Conservation (phyloP, 2,797 vertebrate genomes). For the Peromyscus attwateri region DNA sequence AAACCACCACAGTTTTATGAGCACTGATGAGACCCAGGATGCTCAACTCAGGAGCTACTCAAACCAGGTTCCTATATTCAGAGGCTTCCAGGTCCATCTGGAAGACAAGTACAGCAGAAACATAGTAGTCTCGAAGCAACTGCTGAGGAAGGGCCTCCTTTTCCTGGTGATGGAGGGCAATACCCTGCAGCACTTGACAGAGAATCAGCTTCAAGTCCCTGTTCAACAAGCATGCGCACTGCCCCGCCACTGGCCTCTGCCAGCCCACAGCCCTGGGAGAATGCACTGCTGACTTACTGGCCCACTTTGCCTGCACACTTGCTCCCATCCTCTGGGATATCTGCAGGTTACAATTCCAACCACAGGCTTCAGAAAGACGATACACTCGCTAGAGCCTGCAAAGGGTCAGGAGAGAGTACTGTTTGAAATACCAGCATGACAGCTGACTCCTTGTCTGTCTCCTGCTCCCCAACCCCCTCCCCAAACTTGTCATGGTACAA, state of each 20-base stretch:
- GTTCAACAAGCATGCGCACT: not conserved
- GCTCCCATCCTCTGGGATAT: conserved; percentile 58
- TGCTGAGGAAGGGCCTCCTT: conserved; percentile 2
- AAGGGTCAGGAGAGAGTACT: conserved; percentile 83
- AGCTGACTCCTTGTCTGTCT: conserved; percentile 84
- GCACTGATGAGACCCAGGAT: not conserved
- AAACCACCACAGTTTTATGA: conserved; percentile 37
- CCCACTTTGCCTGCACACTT: conserved; percentile 70
- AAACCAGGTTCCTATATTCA: conserved; percentile 12
- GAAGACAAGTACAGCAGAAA: conserved; percentile 39
- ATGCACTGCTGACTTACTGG: conserved; percentile 44
- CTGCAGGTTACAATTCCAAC: conserved; percentile 83
- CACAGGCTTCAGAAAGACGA: conserved; percentile 83
- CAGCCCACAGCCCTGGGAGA: conserved; percentile 25
- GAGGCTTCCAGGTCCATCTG: conserved; percentile 35
- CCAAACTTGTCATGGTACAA: conserved; percentile 89
- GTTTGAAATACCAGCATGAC: conserved; percentile 84
- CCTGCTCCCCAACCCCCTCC: conserved; percentile 77
- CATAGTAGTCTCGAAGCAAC: not conserved
- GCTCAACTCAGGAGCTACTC: not conserved
- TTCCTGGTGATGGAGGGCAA: conserved; percentile 22
- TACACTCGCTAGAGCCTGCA: conserved; percentile 78
- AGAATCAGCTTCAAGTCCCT: conserved; percentile 2
- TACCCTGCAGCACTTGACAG: not conserved
- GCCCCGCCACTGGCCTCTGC: conserved; percentile 18